phyloP scores from a whole-genome alignment of 2,797 vertebrate genomes.

The Lepidocolaptes lacrymiger region DNA sequence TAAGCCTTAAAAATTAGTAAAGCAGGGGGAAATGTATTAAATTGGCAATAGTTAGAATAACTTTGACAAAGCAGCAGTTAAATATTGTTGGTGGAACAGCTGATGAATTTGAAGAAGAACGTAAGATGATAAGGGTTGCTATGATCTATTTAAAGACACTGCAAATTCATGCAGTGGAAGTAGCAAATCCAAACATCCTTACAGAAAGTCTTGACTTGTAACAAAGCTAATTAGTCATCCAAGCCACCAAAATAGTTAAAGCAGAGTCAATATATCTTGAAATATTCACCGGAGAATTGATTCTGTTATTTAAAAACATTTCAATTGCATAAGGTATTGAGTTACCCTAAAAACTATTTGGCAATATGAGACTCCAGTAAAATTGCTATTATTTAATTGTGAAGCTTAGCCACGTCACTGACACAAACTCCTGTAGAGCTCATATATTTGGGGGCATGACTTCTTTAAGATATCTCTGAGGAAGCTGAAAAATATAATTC shows the following conservation, averaged over 20 bases:
- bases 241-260: slow-evolving; percentile 35
- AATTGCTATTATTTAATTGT: slow-evolving; percentile 6
- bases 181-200: slow-evolving; percentile 10
- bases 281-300: slow-evolving; percentile 4
- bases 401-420: not conserved
- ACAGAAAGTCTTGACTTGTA: slow-evolving; percentile 22
- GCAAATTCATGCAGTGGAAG: slow-evolving; percentile 42
- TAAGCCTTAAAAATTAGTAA: slow-evolving; percentile 6
- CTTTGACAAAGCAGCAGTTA: not conserved
- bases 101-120: slow-evolving; percentile 5
- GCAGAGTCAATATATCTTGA: slow-evolving; percentile 16
- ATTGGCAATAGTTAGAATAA: not conserved
- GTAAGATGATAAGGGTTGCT: not conserved
- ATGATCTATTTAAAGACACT: slow-evolving; percentile 31
- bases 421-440: not conserved
- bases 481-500: not conserved
- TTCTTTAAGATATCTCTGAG: not conserved
- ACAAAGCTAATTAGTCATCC: slow-evolving; percentile 54
- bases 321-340: not conserved
- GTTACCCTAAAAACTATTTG: not conserved
- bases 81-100: not conserved
- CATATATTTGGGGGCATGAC: not conserved
- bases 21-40: not conserved
- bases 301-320: slow-evolving; percentile 36
- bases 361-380: not conserved